Evolutionary conservation across 2,888 invertebrate species (phyloP), one percentile per base, ranked within the genome.

Genomic region (Trachelus stipa): DNA sequence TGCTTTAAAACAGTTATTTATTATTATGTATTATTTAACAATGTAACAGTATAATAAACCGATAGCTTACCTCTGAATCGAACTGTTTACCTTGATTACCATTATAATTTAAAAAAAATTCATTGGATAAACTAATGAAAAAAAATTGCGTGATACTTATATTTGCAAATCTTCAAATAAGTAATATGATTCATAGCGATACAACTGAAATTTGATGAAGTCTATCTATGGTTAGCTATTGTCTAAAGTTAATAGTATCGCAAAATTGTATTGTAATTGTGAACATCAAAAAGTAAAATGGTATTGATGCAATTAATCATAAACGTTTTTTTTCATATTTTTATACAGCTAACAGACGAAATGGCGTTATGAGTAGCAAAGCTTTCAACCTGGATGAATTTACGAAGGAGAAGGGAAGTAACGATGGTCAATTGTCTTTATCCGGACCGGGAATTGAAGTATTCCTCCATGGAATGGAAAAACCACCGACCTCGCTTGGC

Each of bases 381-480:
- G 69, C 77, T 30, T 77, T 77, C 56, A 77, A 71, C 35, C 68
- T 71, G 56, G 71, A n/a, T 68, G 74, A 77, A 23, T 77, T 77
- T 30, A 40, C 30, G 31, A 74, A 77, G 31, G 71, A 33, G 71
- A 74, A 74, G 35, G 75, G 69, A 75, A 69, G 30, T 12, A 56
- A 56, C 56, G 56, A 56, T 56, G 23, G 56, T 56, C 56, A 23
- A 56, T 56, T 23, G 71, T 11, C 71, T 71, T 71, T 71, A n/a
- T 71, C 34, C 71, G 34, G 34, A 11, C 71, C 35, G 76, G 75
- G 37, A 73, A 69, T 56, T 23, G 56, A 56, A 56, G 56, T 56
- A 73, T 75, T 78, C 35, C 68, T 78, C n/a, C 68, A 76, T 31
- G 40, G 56, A 23, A 68, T 76, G 37, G 71, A 75, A 68, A 68